These are phyloP conservation scores for Tragelaphus scriptus DNA, from an alignment of 2,113 vertebrate genomes.

Conservation along the genomic window DNA sequence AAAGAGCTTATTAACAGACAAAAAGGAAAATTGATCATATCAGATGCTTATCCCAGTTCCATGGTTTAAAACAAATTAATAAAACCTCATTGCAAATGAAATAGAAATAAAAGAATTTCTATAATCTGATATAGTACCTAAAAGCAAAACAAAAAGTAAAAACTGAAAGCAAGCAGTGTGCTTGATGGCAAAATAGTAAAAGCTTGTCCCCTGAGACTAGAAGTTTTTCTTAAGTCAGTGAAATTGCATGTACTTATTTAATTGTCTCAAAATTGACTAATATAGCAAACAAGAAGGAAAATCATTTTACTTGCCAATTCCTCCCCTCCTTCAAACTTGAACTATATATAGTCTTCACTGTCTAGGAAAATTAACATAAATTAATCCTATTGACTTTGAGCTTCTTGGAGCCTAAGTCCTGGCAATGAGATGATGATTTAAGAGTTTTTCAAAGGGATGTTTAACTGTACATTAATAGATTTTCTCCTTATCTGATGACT, in stretches of 20 bases:
- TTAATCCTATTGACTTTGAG: not conserved
- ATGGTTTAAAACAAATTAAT: conserved; percentile 6
- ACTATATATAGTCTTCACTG: not conserved
- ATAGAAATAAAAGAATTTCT: not conserved
- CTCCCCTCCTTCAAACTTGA: not conserved
- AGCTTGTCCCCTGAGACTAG: not conserved
- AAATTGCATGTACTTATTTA: not conserved
- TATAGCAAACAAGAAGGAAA: not conserved
- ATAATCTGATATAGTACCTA: not conserved
- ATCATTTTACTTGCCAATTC: not conserved
- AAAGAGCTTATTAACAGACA: not conserved
- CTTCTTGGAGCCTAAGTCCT: not conserved
- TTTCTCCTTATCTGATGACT: not conserved
- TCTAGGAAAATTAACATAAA: not conserved
- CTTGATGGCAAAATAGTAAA: not conserved
- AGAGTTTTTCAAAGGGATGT: not conserved
- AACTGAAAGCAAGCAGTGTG: not conserved
- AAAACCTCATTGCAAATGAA: not conserved
- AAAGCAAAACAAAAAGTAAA: not conserved
- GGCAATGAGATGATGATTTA: not conserved
- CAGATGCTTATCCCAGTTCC: not conserved
- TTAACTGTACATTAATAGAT: not conserved
- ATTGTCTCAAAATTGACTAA: not conserved
- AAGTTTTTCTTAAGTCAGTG: not conserved
- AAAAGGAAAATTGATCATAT: not conserved